Base-by-base conservation (phyloP, 30 jellyfish, hydroid and myxozoan species). In the Cassiopea xamachana region DNA sequence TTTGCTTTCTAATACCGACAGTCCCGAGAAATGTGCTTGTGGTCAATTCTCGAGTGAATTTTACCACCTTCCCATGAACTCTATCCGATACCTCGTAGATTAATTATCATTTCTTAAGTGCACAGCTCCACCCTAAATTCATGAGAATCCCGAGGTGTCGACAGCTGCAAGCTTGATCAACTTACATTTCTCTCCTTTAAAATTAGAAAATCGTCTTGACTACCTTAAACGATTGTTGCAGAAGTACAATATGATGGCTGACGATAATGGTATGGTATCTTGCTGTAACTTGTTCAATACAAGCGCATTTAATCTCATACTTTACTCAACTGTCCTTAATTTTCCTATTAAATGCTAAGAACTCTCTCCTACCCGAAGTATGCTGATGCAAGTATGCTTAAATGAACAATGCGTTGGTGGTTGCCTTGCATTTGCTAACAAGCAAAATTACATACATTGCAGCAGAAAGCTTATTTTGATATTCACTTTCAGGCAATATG, bases 31-130 rank as follows among this genome's bases (percentile, higher is more conserved):
- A 7, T 4, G 49, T 44, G 51, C 1, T 71, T 44, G 80, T 44
- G 80, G 80, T 71, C 80, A 18, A 71, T 3, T 71, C 51, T 71
- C 80, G 80, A 71, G 51, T 71, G 80, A 71, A 71, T 71, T 15
- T 71, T 71, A 71, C 80, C 80, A 71, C 80, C 58, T 71, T 71
- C 80, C 80, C 80, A 71, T 71, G 58, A 18, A 71, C 80, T 71
- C 58, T n/a, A 71, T 9, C 80, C 51, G 49, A 71, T 71, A 19
- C 80, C 80, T 2, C 27, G 55, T 6, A 18, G 51, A 18, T 71
- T 71, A 18, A 71, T 71, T 71, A 43, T 6, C 80, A 15, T 44
- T 7, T 2, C 51, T 71, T 71, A 71, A 3, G 55, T 71, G 80
- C 39, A 39, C 1, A 71, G 14, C 80, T 71, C 80, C 80, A 71